These are phyloP conservation scores for Leptinotarsa rubiginosa DNA, from an alignment of 2,888 invertebrate species.

Conservation along the genomic window DNA sequence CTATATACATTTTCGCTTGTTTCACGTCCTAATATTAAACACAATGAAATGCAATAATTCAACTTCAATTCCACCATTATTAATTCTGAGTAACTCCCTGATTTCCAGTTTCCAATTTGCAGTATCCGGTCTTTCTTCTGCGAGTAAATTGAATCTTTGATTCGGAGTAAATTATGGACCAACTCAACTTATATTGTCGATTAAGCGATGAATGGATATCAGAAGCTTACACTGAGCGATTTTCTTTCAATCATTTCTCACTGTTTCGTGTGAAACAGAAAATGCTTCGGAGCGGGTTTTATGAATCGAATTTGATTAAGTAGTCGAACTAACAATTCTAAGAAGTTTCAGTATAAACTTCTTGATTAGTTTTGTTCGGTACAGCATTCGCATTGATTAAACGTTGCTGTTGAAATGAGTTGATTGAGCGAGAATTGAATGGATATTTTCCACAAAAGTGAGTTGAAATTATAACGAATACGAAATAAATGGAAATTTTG, in stretches of 20 bases:
- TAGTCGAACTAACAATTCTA: constrained; percentile 28
- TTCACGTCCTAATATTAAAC: background rate
- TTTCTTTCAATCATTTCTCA: constrained; percentile 21
- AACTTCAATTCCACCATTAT: background rate
- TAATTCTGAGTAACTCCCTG: constrained; percentile 1
- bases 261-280: constrained; percentile 14
- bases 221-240: constrained; percentile 14
- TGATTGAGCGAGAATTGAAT: constrained; percentile 1
- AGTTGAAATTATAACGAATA: background rate
- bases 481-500: too few relatives aligned
- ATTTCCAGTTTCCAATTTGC: constrained; percentile 10
- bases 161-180: constrained; percentile 3
- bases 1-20: background rate
- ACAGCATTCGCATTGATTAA: constrained; percentile 22
- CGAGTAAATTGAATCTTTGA: constrained; percentile 6
- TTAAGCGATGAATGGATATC: constrained; percentile 12
- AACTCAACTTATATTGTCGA: constrained; percentile 13
- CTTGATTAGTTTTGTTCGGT: constrained; percentile 27
- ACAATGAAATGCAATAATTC: background rate
- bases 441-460: background rate
- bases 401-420: constrained; percentile 21
- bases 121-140: background rate
- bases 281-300: constrained; percentile 25
- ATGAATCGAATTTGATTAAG: constrained; percentile 28
- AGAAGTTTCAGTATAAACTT: constrained; percentile 25